Evolutionary conservation across 2,888 invertebrate species (phyloP).

Genomic region (Phorcus lineatus): DNA sequence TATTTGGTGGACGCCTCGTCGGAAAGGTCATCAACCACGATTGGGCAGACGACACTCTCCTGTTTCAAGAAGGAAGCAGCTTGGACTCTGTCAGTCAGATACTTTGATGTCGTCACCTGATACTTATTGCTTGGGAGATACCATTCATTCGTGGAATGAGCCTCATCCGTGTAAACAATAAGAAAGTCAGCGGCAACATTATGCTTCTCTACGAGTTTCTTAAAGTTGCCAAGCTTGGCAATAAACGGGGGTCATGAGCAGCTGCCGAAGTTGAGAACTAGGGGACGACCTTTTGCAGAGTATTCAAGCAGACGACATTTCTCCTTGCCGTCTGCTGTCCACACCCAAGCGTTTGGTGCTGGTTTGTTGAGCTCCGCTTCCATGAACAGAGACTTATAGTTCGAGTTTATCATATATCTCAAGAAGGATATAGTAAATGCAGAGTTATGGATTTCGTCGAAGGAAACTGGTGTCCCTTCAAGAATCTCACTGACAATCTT

Average conservation of each 20-base stretch:
- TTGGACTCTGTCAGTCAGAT: neutral
- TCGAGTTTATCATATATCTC: neutral
- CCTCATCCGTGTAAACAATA: slow-evolving; percentile 67
- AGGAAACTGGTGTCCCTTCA: neutral
- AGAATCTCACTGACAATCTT: neutral
- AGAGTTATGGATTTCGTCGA: neutral
- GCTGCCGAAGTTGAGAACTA: slow-evolving; percentile 68
- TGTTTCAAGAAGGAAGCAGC: slow-evolving; percentile 51
- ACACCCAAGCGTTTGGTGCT: slow-evolving; percentile 44
- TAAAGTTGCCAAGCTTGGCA: slow-evolving; percentile 58
- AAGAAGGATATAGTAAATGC: neutral
- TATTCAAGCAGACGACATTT: slow-evolving; percentile 39
- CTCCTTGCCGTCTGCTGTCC: slow-evolving; percentile 30
- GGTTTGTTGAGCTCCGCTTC: slow-evolving; percentile 15
- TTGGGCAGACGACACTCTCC: slow-evolving; percentile 37
- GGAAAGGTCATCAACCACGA: slow-evolving; percentile 60
- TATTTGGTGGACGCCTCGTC: slow-evolving; percentile 54
- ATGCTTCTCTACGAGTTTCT: slow-evolving; percentile 54
- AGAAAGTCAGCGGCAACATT: slow-evolving; percentile 60
- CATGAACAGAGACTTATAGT: slow-evolving; percentile 23
- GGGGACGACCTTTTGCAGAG: slow-evolving; percentile 53
- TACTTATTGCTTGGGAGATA: slow-evolving; percentile 50
- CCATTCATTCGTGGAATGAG: slow-evolving; percentile 67
- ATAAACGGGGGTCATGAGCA: slow-evolving; percentile 70
- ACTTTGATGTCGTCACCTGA: neutral